A percentile compares a stretch with the other conserved stretches of the same genome.
These are phyloP conservation scores for Dendrolimus houi DNA, from an alignment of 2,888 invertebrate genomes.

Conservation along the genomic window DNA sequence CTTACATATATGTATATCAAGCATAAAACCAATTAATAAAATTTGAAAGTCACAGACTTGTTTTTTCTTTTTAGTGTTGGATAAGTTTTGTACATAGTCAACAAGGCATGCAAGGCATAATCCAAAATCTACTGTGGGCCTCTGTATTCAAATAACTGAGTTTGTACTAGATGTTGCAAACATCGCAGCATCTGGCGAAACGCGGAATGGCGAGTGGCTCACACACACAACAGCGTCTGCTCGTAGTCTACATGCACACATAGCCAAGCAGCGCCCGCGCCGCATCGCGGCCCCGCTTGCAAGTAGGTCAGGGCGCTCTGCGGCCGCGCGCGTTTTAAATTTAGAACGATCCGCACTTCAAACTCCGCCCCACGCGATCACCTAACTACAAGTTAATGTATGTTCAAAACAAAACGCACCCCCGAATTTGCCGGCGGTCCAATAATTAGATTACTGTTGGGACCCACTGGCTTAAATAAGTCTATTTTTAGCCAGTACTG, in stretches of 20 bases:
- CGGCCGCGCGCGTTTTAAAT: slow-evolving; percentile 74
- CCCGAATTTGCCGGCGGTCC: not conserved
- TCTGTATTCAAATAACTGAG: not conserved
- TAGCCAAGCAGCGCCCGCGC: slow-evolving; percentile 61
- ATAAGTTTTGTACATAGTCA: no score
- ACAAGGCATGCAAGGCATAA: not conserved
- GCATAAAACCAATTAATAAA: no score
- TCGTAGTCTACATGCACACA: slow-evolving; percentile 45
- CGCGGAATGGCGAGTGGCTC: slow-evolving; percentile 60
- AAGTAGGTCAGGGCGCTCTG: slow-evolving; percentile 75
- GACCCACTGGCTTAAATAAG: no score
- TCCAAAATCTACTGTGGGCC: not conserved
- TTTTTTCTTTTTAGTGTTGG: no score
- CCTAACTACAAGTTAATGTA: slow-evolving; percentile 53
- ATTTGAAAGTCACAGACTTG: no score
- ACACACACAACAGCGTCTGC: slow-evolving; percentile 51
- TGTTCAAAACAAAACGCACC: slow-evolving; percentile 9
- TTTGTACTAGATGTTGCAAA: slow-evolving; percentile 54
- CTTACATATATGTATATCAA: no score
- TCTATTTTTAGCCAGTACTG: no score
- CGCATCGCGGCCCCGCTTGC: slow-evolving; percentile 74
- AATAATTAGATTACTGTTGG: no score
- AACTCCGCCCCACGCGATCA: slow-evolving; percentile 63
- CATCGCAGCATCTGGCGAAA: slow-evolving; percentile 69
- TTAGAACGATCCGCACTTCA: slow-evolving; percentile 72